Evolutionary conservation across 1,140 invertebrate species (phyloP), one percentile per base, ranked within the genome.

Genomic region (Parasteatoda tepidariorum): DNA sequence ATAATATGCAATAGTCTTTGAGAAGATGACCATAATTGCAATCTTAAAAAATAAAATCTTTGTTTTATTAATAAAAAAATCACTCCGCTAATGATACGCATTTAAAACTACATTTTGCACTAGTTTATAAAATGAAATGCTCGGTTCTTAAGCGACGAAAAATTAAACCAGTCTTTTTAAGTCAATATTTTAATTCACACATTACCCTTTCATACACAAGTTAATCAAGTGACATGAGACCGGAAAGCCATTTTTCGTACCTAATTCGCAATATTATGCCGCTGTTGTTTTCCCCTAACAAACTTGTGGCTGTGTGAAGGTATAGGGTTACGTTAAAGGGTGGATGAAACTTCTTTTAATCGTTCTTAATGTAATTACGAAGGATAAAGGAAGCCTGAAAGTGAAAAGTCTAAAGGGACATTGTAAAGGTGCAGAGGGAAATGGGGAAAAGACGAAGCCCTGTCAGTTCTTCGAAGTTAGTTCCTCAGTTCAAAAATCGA

Each of bases 361-460:
- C 48, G 31, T 28, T 28, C 54, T 74, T 74, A 74, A 59, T 33
- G 28, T 34, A 74, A 57, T 74, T 57, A 54, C 13, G 41, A 18
- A 66, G 62, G 18, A 2, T 48, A 9, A 66, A 74, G 59, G 0
- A 55, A 74, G 59, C 28, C 38, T 15, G 11, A 33, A 30, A 57
- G 54, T 33, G 57, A 59, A 26, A 59, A 7, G 18, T 59, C 24
- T 7, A 59, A 59, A 59, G 57, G 24, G 57, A 59, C 24, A 59
- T 9, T 13, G 57, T 2, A 74, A 59, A 31, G 54, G 57, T 30
- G 38, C 18, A 13, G 38, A 48, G 38, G 38, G 1, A 33, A 59
- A 7, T 22, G 18, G 71, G 48, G 71, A 61, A 4, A 22, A 48
- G 38, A 48, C 18, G 3, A 30, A 34, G 34, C 22, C n/a, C 30